Conservation (phyloP, 2,797 vertebrate genomes). For the Tamandua tetradactyla region DNA sequence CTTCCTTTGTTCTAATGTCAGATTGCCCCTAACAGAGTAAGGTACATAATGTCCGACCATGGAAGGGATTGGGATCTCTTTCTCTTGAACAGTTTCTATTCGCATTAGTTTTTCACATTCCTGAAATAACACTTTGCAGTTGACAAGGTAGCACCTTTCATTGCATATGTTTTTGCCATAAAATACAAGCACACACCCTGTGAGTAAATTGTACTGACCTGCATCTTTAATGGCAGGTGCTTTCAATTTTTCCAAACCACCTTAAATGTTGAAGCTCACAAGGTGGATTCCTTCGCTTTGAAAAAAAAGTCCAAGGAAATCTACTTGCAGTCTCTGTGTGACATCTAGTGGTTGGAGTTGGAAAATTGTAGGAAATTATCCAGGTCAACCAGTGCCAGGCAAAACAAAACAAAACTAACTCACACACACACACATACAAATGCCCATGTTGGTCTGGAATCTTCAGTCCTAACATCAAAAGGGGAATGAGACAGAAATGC, state of each 20-base stretch:
- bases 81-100: neutral
- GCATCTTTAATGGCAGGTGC: neutral
- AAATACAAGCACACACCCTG: neutral
- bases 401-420: no score
- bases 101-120: neutral
- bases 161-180: neutral
- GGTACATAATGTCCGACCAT: neutral
- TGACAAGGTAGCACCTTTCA: neutral
- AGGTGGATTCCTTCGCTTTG: neutral
- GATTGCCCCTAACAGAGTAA: neutral
- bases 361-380: slow-evolving; percentile 37
- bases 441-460: neutral
- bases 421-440: no score
- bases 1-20: neutral
- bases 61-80: neutral
- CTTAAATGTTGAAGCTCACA: slow-evolving; percentile 66
- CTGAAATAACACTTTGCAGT: neutral
- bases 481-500: neutral
- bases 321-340: slow-evolving; percentile 64
- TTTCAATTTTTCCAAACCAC: slow-evolving; percentile 54
- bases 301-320: neutral
- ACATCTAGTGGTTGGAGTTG: slow-evolving; percentile 74
- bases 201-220: neutral
- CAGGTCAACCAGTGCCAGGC: neutral
- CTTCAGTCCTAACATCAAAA: slow-evolving; percentile 3